A percentile compares a stretch with the other conserved stretches of the same genome.
These are phyloP conservation scores for Diplazon laetatorius DNA, from an alignment of 2,888 invertebrate species.

Conservation along the genomic window DNA sequence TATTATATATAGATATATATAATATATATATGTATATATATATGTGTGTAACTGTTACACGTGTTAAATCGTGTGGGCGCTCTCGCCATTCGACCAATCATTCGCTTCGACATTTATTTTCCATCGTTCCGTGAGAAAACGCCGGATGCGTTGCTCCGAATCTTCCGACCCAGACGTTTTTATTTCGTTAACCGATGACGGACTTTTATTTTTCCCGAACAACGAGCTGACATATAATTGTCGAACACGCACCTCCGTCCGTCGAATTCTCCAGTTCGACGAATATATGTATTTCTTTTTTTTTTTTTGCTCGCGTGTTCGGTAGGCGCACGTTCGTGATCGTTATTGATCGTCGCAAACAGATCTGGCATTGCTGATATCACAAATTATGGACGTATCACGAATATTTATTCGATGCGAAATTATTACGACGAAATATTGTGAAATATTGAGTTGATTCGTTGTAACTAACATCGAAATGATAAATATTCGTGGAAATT, in stretches of 20 bases:
- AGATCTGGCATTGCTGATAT: background rate
- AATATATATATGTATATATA: too few species aligned
- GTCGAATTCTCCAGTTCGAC: background rate
- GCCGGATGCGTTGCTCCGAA: slow-evolving; percentile 66
- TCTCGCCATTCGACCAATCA: slow-evolving; percentile 64
- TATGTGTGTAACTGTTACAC: slow-evolving; percentile 50
- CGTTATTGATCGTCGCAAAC: background rate
- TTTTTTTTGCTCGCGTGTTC: background rate
- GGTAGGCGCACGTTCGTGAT: background rate
- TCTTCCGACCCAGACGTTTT: slow-evolving; percentile 66
- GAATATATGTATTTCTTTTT: too few species aligned
- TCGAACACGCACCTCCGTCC: slow-evolving; percentile 24
- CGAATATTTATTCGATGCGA: too few species aligned
- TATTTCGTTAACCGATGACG: slow-evolving; percentile 67
- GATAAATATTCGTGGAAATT: too few species aligned
- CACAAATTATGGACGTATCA: too few species aligned
- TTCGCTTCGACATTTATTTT: slow-evolving; percentile 76
- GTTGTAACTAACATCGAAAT: too few species aligned
- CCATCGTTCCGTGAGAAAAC: slow-evolving; percentile 77
- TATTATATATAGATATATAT: too few species aligned
- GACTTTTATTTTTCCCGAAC: slow-evolving; percentile 73
- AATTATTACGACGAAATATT: too few species aligned
- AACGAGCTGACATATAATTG: slow-evolving; percentile 67
- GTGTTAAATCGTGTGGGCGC: slow-evolving; percentile 15
- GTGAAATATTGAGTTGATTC: too few species aligned